These are phyloP conservation scores for Clarias batrachus DNA, from an alignment of 2,113 vertebrate genomes.

Conservation along the genomic window DNA sequence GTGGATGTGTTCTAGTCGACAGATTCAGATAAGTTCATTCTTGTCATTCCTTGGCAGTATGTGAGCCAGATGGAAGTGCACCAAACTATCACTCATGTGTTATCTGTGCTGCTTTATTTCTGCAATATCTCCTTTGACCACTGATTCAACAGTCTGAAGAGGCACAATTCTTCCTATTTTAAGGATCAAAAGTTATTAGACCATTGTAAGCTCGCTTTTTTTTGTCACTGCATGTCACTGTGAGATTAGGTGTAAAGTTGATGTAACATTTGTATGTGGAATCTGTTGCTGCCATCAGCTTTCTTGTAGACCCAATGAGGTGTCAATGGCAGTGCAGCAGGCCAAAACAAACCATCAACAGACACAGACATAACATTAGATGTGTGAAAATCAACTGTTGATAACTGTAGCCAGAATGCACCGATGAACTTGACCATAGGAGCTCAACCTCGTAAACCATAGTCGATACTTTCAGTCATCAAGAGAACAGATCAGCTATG, in stretches of 20 bases:
- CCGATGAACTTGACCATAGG: not conserved
- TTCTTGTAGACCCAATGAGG: not conserved
- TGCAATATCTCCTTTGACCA: not conserved
- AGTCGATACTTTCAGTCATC: not conserved
- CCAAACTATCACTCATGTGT: not conserved
- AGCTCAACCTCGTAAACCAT: not conserved
- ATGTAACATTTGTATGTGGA: not conserved
- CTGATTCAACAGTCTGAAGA: not conserved
- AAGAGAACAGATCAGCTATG: not conserved
- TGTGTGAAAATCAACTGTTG: slow-evolving; percentile 5
- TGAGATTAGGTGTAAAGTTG: slow-evolving; percentile 5
- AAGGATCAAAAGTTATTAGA: not conserved
- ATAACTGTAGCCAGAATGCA: slow-evolving; percentile 10
- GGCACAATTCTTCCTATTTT: not conserved
- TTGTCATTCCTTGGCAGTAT: slow-evolving; percentile 6
- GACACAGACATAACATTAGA: not conserved
- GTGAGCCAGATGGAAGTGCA: slow-evolving; percentile 5
- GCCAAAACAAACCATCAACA: not conserved
- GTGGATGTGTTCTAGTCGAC: not conserved
- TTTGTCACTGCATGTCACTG: not conserved
- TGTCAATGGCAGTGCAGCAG: not conserved
- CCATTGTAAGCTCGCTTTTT: not conserved
- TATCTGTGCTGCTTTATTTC: slow-evolving; percentile 18
- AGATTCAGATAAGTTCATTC: not conserved
- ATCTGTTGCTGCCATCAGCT: slow-evolving; percentile 1